Evolutionary conservation across 2,113 vertebrate species (phyloP).

Genomic region (Psophia crepitans): DNA sequence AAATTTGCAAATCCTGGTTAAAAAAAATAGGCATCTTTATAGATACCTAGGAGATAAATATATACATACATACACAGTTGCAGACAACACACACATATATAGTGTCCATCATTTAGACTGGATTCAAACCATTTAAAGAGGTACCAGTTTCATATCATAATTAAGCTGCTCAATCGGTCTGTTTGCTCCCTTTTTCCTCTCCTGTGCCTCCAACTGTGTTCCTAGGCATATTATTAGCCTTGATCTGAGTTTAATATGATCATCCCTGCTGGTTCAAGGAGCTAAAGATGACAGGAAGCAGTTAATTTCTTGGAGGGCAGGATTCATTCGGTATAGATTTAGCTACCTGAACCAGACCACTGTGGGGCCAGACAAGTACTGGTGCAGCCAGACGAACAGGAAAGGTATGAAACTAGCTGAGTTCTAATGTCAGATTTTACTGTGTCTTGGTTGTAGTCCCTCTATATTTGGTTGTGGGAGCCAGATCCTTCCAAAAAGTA

Average conservation of each 20-base stretch:
- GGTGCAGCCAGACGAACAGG: not conserved
- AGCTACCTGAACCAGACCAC: not conserved
- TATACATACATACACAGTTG: not conserved
- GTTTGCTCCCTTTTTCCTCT: not conserved
- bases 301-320: not conserved
- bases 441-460: not conserved
- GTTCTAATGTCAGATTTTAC: not conserved
- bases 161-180: not conserved
- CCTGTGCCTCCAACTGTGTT: not conserved
- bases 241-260: not conserved
- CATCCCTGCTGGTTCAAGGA: not conserved
- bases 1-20: not conserved
- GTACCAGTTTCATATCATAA: not conserved
- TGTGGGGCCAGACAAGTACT: not conserved
- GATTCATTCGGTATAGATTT: not conserved
- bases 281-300: not conserved
- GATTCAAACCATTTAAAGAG: not conserved
- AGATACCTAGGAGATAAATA: not conserved
- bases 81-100: not conserved
- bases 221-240: not conserved
- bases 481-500: not conserved
- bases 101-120: not conserved
- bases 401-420: not conserved
- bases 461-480: not conserved
- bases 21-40: not conserved